phyloP scores from a whole-genome alignment of 1,140 invertebrate species.

The Hermetia illucens region DNA sequence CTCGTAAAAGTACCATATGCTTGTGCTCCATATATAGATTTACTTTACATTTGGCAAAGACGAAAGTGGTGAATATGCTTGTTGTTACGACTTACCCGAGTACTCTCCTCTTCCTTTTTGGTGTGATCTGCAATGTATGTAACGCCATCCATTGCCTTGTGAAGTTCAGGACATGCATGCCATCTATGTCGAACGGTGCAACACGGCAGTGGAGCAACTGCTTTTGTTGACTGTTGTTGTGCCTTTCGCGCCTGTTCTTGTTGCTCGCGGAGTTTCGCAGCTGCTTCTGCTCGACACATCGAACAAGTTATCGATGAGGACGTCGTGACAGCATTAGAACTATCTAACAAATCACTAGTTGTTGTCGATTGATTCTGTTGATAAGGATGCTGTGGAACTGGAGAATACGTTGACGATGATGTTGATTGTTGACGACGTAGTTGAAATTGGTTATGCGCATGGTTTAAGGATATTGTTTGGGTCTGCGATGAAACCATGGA shows the following conservation, averaged over 20 bases:
- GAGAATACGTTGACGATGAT: conserved; percentile 26
- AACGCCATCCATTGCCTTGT: conserved; percentile 83
- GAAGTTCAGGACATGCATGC: conserved; percentile 81
- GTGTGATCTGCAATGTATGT: conserved; percentile 88
- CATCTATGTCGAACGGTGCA: conserved; percentile 47
- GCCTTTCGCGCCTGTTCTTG: conserved; percentile 22
- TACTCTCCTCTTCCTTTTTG: conserved; percentile 80
- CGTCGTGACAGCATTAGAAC: conserved; percentile 27
- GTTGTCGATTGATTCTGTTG: conserved; percentile 27
- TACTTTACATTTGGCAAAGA: too few species aligned
- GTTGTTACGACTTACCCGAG: too few species aligned
- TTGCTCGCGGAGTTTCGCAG: conserved; percentile 9
- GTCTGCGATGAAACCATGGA: conserved; percentile 15
- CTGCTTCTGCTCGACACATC: conserved; percentile 12
- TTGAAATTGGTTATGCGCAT: conserved; percentile 7
- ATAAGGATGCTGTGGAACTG: conserved; percentile 22
- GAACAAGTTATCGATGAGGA: conserved; percentile 20
- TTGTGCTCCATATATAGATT: too few species aligned
- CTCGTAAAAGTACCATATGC: too few species aligned
- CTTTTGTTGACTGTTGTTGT: conserved; percentile 23
- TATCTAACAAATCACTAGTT: conserved; percentile 23
- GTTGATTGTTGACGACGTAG: conserved; percentile 26
- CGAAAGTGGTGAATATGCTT: too few species aligned
- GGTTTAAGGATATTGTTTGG: too few species aligned
- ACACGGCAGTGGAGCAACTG: conserved; percentile 18